Evolutionary conservation across 1,140 invertebrate genomes (phyloP), one percentile per base, ranked within the genome.

Genomic region (Bombus waltoni): DNA sequence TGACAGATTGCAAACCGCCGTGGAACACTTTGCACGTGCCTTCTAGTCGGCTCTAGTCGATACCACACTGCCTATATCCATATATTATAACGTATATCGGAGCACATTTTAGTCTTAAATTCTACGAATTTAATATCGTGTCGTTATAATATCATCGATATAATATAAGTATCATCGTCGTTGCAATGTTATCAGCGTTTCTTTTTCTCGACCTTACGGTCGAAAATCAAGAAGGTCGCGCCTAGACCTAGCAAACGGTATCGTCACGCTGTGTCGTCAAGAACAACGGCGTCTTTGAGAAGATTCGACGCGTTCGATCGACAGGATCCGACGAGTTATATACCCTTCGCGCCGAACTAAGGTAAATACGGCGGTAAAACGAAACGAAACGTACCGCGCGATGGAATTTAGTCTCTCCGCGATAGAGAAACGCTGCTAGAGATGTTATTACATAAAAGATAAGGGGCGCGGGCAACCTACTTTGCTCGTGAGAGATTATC

Each of bases 401-500:
- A 82, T 38, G 44, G 28, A 57, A 83, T 77, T 47, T 83, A 78
- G n/a, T 10, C 6, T 35, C 3, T 32, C 4, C 1, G 53, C 18
- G 82, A 84, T 84, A 84, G 47, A 62, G 74, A 42, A 35, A 59
- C 74, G 53, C 53, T 15, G 32, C n/a, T 44, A 81, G n/a, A 62
- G 72, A 86, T 66, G 65, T 84, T 78, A 87, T 87, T 87, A 85
- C 77, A 85, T 87, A 87, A 85, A 87, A 85, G 86, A 85, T 87
- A 87, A 87, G 77, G 76, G 71, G 62, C 3, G 38, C 62, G 62
- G 5, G 25, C 65, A 87, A 81, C 76, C 86, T 65, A 81, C 53
- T 85, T 87, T 71, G 70, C 40, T 28, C 40, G 59, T 25, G 15
- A 25, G 5, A 68, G 82, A 86, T 89, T 86, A 90, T 90, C 80